Base-by-base conservation (phyloP, 2,888 invertebrate genomes). In the Plebejus argus region DNA sequence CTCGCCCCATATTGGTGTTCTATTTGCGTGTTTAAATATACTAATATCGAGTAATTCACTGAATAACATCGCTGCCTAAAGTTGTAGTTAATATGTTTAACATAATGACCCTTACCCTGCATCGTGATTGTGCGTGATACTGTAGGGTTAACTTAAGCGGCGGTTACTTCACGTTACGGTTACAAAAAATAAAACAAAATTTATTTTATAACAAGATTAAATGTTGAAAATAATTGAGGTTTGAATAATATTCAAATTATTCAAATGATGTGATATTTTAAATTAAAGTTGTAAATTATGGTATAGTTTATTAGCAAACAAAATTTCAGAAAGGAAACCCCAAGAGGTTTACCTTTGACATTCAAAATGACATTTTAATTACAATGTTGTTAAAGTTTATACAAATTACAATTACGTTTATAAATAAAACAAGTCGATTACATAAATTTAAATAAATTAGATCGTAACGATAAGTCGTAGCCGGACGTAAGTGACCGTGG, bases 11-110 rank as follows among this genome's bases (percentile, higher is more conserved):
- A 45, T 76, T 80, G 78, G 78, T 78, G 79, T 78, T 79, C 79
- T 78, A 82, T 82, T 89, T 89, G 90, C 91, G 91, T 92, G 91
- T 86, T 88, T 86, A 88, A 86, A 88, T 88, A 87, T 88, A 92
- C 89, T 90, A 90, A 91, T 89, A 88, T 83, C 83, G 84, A 89
- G 88, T 89, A 87, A 90, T 90, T 89, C 85, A 90, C 88, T 90
- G 86, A 91, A 90, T 91, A 91, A 91, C 89, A 88, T 85, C 81
- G 83, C 88, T 86, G 89, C 85, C 89, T 87, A 89, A 88, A 87
- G 85, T 87, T 89, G 83, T 86, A 88, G 87, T 88, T 88, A 86
- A 89, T 90, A 88, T 84, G 83, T 85, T 86, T 82, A 83, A 84
- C 85, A 86, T 85, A 88, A 89, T 87, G 84, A 87, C 85, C 88